Conservation (phyloP, 1,140 invertebrate species). For the Papilio aristodemus region DNA sequence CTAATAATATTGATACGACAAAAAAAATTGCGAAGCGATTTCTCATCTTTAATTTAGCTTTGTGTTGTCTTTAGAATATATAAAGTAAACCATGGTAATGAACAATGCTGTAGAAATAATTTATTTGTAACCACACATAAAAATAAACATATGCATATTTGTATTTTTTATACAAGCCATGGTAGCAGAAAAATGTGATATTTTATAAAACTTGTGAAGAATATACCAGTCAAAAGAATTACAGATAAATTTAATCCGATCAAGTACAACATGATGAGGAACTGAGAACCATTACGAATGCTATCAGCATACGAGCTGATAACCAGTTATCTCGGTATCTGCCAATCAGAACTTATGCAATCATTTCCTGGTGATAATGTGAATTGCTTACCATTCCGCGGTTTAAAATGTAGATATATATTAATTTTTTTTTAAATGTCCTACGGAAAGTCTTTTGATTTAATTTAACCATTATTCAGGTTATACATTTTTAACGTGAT, state of each 20-base stretch:
- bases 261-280: constrained; percentile 6
- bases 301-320: constrained; percentile 28
- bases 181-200: background rate
- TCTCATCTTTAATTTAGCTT: constrained; percentile 25
- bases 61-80: background rate
- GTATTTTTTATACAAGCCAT: background rate
- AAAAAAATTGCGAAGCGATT: constrained; percentile 18
- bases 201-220: background rate
- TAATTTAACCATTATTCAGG: too few species aligned
- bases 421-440: too few species aligned
- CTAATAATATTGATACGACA: constrained; percentile 12
- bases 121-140: background rate
- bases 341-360: constrained; percentile 37
- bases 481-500: too few species aligned
- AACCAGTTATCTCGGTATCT: constrained; percentile 32
- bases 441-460: background rate
- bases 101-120: background rate
- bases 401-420: background rate
- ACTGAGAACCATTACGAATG: constrained; percentile 15
- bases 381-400: background rate
- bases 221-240: background rate
- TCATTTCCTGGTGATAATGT: constrained; percentile 39
- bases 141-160: background rate
- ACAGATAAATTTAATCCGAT: constrained; percentile 10
- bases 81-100: background rate